Evolutionary conservation across 2,888 invertebrate genomes (phyloP).

Genomic region (Eupithecia inturbata): DNA sequence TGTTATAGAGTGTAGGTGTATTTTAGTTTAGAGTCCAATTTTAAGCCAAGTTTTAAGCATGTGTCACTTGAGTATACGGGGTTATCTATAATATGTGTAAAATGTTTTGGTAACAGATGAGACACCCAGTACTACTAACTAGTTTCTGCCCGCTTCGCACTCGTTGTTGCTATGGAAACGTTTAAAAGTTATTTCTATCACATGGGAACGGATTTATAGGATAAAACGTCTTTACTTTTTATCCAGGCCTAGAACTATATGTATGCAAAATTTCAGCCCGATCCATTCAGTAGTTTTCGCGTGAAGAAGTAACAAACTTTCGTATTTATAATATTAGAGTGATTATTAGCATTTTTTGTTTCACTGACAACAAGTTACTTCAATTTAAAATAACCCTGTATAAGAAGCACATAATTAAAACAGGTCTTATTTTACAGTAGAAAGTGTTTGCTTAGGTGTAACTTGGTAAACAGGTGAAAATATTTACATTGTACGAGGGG

Average conservation of each 20-base stretch:
- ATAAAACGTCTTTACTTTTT: too few species aligned
- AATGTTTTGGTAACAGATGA: not conserved
- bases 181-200: too few species aligned
- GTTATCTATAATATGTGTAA: slow-evolving; percentile 5
- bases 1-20: not conserved
- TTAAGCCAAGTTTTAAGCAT: not conserved
- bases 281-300: too few species aligned
- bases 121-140: not conserved
- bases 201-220: too few species aligned
- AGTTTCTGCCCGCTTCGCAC: too few species aligned
- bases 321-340: too few species aligned
- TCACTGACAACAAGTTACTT: too few species aligned
- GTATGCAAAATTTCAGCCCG: too few species aligned
- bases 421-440: slow-evolving; percentile 5
- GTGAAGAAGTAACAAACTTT: too few species aligned
- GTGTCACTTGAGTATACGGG: slow-evolving; percentile 8
- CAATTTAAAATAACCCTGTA: not conserved
- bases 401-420: not conserved
- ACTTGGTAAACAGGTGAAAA: not conserved
- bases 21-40: not conserved
- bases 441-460: not conserved
- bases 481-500: not conserved
- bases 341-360: too few species aligned
- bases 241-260: too few species aligned
- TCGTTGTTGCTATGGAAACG: too few species aligned